A percentile compares a stretch with the other conserved stretches of the same genome.
Conservation (phyloP, 2,888 invertebrate genomes). For the Parnassius smintheus region DNA sequence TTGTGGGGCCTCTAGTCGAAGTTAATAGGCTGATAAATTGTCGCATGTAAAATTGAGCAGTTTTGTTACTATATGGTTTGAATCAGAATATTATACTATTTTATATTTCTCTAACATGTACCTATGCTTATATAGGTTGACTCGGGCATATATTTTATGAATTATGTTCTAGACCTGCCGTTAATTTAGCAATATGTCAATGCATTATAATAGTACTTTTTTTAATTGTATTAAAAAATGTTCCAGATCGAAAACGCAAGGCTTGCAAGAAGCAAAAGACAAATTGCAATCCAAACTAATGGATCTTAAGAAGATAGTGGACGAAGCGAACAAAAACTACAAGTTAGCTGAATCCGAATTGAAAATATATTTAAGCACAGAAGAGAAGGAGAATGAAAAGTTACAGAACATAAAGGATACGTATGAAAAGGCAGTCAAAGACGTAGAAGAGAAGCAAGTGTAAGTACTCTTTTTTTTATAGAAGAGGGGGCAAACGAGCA, state of each 20-base stretch:
- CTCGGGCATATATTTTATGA: too few species aligned
- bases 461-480: conserved; percentile 39
- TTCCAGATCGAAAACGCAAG: conserved; percentile 82
- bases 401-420: conserved; percentile 81
- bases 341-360: conserved; percentile 88
- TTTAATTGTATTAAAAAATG: neutral
- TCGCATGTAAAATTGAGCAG: too few species aligned
- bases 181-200: too few species aligned
- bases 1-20: too few species aligned
- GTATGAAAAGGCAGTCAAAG: conserved; percentile 62
- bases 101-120: too few species aligned
- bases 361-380: conserved; percentile 86
- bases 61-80: too few species aligned
- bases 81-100: too few species aligned
- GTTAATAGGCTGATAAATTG: too few species aligned
- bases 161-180: too few species aligned
- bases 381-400: conserved; percentile 82
- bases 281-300: conserved; percentile 85
- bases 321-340: conserved; percentile 82
- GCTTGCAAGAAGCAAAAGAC: conserved; percentile 86
- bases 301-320: conserved; percentile 84
- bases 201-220: conserved; percentile 1
- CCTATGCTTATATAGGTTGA: too few species aligned
- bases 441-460: conserved; percentile 76
- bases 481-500: too few species aligned